Evolutionary conservation across 2,113 vertebrate species (phyloP), one percentile per base, ranked within the genome.

Genomic region (Pachyramphus minor): DNA sequence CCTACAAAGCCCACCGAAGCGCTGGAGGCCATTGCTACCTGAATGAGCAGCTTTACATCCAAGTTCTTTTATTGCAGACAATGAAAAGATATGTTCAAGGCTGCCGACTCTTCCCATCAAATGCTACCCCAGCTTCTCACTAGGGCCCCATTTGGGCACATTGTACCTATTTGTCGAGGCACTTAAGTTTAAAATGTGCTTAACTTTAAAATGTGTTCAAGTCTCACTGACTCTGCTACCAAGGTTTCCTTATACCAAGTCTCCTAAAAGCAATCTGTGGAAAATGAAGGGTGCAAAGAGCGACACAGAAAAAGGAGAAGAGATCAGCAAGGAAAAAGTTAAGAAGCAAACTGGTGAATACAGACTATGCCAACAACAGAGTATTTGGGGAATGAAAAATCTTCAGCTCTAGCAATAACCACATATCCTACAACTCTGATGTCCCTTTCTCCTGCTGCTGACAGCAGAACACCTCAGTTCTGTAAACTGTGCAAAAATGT

Each of bases 41-140:
- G 78, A 84, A 91, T 94, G 90, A 93, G 90, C 55, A 71, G 72
- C 68, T 89, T 80, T 78, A 76, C 75, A 66, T 87, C 33, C 3
- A 59, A 91, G 80, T 59, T 66, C 93, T 64, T 76, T 89, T 78
- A 85, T 89, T 87, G 10, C 39, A 44, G 60, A 95, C 87, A 92
- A 82, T 96, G 90, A 87, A 95, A 83, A 94, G 55, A 89, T 50
- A 96, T 6, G 84, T 95, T 96, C 80, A 95, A 94, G 80, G 90
- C 90, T 95, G 76, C 86, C 66, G 52, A 92, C 92, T 84, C 49
- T 78, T 77, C 60, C 83, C 81, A 78, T 75, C 93, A 90, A 86
- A 94, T 25, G 49, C 92, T 60, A 64, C 37, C 76, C 89, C 88
- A 69, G 19, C 53, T 75, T 90, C 95, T 92, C 91, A 45, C 69